Evolutionary conservation across 2,888 invertebrate species (phyloP), one percentile per base, ranked within the genome.

Genomic region (Bimastos eiseni): DNA sequence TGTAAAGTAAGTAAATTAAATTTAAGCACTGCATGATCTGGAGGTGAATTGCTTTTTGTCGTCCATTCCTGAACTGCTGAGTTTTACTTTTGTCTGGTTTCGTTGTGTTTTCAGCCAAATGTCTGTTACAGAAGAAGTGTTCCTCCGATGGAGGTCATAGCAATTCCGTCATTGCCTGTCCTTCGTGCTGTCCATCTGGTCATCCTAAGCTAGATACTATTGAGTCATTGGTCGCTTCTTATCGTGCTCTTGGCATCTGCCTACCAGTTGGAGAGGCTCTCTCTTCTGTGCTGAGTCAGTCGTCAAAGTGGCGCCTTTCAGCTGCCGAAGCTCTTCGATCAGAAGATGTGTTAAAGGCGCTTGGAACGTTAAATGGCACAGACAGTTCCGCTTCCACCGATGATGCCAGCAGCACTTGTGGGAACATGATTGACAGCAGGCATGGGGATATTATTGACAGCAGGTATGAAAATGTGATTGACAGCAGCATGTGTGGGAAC

Each of bases 211-310:
- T 98, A 24, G 98, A 98, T 94, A 97, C 97, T 0, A 97, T 98
- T 92, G 95, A 97, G 90, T 96, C 97, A 24, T 95, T 97, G 88
- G 95, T 98, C 90, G 97, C 98, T 91, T 97, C 97, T 1, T 95
- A 97, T 90, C 97, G 97, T 94, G 95, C 96, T 92, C 93, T 96
- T 36, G 97, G 97, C 36, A 97, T 97, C 88, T 96, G 97, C 33
- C 95, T 98, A 93, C 97, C 98, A 0, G 98, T 98, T 96, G 98
- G 98, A 91, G 98, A 98, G 94, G 98, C 98, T 0, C 96, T 98
- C 91, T 98, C 98, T 94, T 97, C 98, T 95, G 90, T 92, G 44
- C 98, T 98, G 0, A 98, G 98, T 95, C 96, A 98, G 91, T 98
- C 98, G 37, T 98, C 98, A 98, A 97, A 97, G 93, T 98, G 98